Evolutionary conservation across 2,888 invertebrate species (phyloP).

Genomic region (Tenthredo amoena): DNA sequence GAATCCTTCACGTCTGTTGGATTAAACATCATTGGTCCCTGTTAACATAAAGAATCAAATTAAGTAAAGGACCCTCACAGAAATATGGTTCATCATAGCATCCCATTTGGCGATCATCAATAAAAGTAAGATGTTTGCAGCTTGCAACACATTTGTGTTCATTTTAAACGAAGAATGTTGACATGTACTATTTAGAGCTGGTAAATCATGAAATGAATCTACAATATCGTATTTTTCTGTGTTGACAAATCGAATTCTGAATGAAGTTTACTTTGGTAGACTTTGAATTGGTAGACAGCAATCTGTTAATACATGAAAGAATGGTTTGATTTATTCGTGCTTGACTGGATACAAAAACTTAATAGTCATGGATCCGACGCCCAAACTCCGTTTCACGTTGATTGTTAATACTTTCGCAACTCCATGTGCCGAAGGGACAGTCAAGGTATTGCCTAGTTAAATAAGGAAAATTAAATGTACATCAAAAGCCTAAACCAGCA

Average conservation of each 20-base stretch:
- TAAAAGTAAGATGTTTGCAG: not conserved
- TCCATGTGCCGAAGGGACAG: not conserved
- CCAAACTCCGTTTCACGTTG: not conserved
- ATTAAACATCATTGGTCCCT: conserved; percentile 76
- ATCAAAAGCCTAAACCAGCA: conserved; percentile 4
- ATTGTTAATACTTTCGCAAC: not conserved
- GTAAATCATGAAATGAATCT: not conserved
- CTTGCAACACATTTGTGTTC: not conserved
- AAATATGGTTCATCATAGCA: not conserved
- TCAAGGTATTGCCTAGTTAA: not conserved
- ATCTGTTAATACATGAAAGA: not conserved
- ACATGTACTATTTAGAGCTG: not conserved
- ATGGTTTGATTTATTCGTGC: not conserved
- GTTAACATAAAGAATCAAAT: conserved; percentile 52
- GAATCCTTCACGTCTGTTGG: conserved; percentile 71
- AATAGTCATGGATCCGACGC: not conserved
- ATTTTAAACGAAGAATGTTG: not conserved
- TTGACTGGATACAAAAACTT: not conserved
- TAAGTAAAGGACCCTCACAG: not conserved
- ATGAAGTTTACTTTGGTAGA: not conserved
- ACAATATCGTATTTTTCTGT: not conserved
- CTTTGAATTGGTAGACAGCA: not conserved
- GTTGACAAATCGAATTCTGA: not conserved
- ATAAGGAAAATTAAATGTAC: not conserved
- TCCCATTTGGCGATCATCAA: not conserved